Conservation (phyloP, 2,113 vertebrate species). For the Cynocephalus volans region DNA sequence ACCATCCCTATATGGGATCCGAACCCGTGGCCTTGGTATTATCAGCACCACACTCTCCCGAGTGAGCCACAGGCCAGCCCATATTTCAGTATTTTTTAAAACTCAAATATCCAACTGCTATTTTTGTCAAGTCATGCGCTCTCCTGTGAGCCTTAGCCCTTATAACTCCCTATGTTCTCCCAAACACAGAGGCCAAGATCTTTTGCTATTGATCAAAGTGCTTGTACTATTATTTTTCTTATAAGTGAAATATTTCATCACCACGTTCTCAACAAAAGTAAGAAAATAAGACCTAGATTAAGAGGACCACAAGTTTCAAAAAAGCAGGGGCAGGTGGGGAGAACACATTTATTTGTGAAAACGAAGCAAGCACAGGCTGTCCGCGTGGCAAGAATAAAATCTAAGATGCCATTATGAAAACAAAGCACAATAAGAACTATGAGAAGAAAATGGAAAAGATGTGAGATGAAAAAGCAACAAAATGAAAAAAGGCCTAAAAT, state of each 20-base stretch:
- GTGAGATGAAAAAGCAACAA: slow-evolving; percentile 38
- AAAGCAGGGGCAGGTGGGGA: rapidly evolving
- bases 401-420: not conserved
- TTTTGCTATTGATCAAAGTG: not conserved
- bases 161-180: not conserved
- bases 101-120: slow-evolving; percentile 4
- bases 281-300: not conserved
- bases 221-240: slow-evolving; percentile 13
- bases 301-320: not conserved
- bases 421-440: not conserved
- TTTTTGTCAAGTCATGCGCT: not conserved
- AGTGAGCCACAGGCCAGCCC: too few relatives aligned
- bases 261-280: not conserved
- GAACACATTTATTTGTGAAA: not conserved
- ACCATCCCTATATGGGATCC: too few relatives aligned
- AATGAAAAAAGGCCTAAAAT: not conserved
- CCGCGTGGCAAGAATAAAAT: not conserved
- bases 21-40: too few relatives aligned
- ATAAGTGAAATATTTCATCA: slow-evolving; percentile 33
- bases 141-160: not conserved
- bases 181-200: not conserved
- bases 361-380: not conserved
- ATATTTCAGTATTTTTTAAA: not conserved
- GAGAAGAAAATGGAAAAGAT: not conserved
- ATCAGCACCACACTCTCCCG: too few relatives aligned